Percentiles rank a stretch among this genome's conserved stretches.
These are phyloP conservation scores for Thalassoma bifasciatum DNA, from an alignment of 2,113 vertebrate species.

Conservation along the genomic window DNA sequence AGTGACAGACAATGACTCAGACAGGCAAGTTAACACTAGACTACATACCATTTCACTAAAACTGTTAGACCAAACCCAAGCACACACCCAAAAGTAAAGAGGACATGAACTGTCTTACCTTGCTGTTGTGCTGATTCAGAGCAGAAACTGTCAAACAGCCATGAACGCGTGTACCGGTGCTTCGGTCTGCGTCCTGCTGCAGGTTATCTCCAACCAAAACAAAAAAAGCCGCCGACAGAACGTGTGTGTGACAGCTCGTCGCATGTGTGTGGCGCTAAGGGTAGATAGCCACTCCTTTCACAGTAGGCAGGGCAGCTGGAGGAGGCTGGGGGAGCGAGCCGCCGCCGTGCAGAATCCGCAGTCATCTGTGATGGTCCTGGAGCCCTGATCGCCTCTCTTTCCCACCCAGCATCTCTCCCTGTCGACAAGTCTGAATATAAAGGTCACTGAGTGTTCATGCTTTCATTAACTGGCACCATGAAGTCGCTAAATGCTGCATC, in stretches of 20 bases:
- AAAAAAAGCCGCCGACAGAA: constrained; percentile 30
- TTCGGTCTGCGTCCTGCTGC: constrained; percentile 29
- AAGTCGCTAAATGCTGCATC: constrained; percentile 1
- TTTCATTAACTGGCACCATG: background rate
- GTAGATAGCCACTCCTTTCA: constrained; percentile 75
- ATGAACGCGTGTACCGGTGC: constrained; percentile 43
- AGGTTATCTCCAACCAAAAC: constrained; percentile 41
- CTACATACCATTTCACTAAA: background rate
- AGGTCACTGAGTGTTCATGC: constrained; percentile 19
- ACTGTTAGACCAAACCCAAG: background rate
- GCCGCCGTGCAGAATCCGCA: constrained; percentile 68
- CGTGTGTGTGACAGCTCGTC: constrained; percentile 6
- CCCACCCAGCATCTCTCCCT: constrained; percentile 21
- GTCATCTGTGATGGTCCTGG: constrained; percentile 57
- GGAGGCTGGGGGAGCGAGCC: constrained; percentile 40
- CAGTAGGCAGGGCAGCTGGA: constrained; percentile 57
- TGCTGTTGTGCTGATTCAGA: constrained; percentile 41
- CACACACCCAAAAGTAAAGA: background rate
- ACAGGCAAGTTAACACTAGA: background rate
- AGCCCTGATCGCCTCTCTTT: background rate
- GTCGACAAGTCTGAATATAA: constrained; percentile 28
- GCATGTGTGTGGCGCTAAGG: constrained; percentile 21
- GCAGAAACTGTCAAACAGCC: constrained; percentile 65
- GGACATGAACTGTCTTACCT: constrained; percentile 58
- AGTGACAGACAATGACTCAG: background rate